Evolutionary conservation across 64 coral and sea anemone species (phyloP).

Genomic region (Montipora sp.): DNA sequence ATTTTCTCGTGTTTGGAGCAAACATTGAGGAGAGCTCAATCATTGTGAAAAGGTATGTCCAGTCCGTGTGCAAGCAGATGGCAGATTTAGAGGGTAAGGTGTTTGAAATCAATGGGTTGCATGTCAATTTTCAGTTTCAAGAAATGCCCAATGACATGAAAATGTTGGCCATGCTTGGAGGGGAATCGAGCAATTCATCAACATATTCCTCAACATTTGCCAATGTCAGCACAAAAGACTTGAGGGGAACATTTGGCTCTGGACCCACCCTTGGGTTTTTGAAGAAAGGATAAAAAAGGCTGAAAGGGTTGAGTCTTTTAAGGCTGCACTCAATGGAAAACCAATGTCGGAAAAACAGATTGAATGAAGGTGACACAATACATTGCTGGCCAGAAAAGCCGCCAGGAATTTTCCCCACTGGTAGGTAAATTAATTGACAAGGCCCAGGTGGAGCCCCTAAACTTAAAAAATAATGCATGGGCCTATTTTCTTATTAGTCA

Average conservation of each 20-base stretch:
- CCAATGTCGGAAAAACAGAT: background rate
- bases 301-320: constrained; percentile 33
- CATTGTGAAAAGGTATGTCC: constrained; percentile 22
- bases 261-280: constrained; percentile 13
- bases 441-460: constrained; percentile 1
- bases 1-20: constrained; percentile 46
- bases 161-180: constrained; percentile 34
- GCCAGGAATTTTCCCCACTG: constrained; percentile 28
- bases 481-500: constrained; percentile 42
- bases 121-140: constrained; percentile 37
- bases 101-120: constrained; percentile 35
- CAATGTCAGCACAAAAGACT: constrained; percentile 32
- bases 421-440: constrained; percentile 44
- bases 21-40: constrained; percentile 38
- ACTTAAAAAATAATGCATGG: constrained; percentile 68
- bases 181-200: constrained; percentile 7
- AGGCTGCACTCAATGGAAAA: constrained; percentile 26
- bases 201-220: constrained; percentile 54
- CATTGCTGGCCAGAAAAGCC: constrained; percentile 45
- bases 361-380: constrained; percentile 30
- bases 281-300: background rate
- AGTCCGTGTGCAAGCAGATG: constrained; percentile 31
- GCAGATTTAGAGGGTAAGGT: constrained; percentile 33
- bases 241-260: constrained; percentile 28
- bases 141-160: constrained; percentile 62